Conservation (phyloP, 1,140 invertebrate genomes). For the Tetragonula clypearis region DNA sequence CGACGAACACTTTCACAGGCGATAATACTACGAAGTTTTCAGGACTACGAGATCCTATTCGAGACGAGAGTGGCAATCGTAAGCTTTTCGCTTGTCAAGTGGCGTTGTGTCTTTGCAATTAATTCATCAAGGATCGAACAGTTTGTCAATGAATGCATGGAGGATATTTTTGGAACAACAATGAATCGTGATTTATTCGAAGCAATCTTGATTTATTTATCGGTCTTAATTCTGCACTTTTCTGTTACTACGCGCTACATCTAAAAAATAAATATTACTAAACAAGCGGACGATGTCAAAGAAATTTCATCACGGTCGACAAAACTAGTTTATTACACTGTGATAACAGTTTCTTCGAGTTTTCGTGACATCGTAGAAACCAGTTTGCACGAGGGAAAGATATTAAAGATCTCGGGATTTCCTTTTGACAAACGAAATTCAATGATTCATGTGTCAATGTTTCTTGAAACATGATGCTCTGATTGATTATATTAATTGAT, state of each 20-base stretch:
- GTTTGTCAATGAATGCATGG: too few relatives aligned
- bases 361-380: too few relatives aligned
- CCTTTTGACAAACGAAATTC: too few relatives aligned
- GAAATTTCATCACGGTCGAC: background rate
- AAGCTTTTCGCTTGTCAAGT: background rate
- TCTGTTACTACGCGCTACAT: background rate
- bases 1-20: background rate
- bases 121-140: background rate
- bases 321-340: too few relatives aligned
- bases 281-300: background rate
- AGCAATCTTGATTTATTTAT: background rate
- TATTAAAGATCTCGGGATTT: too few relatives aligned
- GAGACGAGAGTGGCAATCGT: too few relatives aligned
- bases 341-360: too few relatives aligned
- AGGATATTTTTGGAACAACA: too few relatives aligned
- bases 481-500: background rate
- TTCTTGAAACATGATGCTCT: background rate
- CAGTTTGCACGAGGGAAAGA: too few relatives aligned
- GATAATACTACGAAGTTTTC: constrained; percentile 24
- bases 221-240: background rate
- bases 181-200: too few relatives aligned
- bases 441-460: too few relatives aligned
- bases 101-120: background rate
- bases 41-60: background rate
- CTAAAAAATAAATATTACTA: background rate